phyloP scores from a whole-genome alignment of 2,797 vertebrate genomes.

The Rhinoraja longicauda region DNA sequence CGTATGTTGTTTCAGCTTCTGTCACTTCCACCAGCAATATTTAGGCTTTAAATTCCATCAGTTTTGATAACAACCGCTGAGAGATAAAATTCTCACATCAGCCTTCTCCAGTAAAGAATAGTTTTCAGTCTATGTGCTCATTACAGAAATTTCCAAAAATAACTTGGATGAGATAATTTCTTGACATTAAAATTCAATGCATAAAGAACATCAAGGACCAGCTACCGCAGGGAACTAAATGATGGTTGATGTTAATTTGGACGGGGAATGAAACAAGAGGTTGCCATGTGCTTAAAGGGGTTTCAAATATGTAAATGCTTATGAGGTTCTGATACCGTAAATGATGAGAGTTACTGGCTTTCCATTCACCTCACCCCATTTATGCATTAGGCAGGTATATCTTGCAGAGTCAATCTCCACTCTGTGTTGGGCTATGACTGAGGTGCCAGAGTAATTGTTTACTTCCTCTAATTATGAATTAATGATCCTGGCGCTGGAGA shows the following conservation, averaged over 20 bases:
- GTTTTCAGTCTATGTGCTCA: not conserved
- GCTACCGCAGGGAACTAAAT: not conserved
- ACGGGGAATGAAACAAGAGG: constrained; percentile 14
- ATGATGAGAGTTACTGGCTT: not conserved
- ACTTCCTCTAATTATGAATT: not conserved
- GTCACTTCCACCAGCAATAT: not conserved
- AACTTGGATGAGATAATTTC: constrained; percentile 32
- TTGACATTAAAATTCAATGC: constrained; percentile 13
- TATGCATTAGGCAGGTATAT: not conserved
- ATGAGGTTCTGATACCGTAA: not conserved
- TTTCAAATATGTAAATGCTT: not conserved
- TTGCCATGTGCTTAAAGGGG: not conserved
- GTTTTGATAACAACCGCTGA: not conserved
- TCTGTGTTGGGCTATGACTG: not conserved
- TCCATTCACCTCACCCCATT: not conserved
- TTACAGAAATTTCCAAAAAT: constrained; percentile 31
- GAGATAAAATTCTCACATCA: not conserved
- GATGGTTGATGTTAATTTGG: not conserved
- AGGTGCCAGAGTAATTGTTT: not conserved
- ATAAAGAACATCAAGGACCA: not conserved
- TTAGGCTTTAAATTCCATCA: constrained; percentile 7
- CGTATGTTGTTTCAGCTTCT: not conserved
- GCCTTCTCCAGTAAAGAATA: not conserved
- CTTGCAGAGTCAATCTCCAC: not conserved
- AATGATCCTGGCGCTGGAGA: not conserved